phyloP scores from a whole-genome alignment of 2,113 vertebrate genomes.

The Lutjanus erythropterus region DNA sequence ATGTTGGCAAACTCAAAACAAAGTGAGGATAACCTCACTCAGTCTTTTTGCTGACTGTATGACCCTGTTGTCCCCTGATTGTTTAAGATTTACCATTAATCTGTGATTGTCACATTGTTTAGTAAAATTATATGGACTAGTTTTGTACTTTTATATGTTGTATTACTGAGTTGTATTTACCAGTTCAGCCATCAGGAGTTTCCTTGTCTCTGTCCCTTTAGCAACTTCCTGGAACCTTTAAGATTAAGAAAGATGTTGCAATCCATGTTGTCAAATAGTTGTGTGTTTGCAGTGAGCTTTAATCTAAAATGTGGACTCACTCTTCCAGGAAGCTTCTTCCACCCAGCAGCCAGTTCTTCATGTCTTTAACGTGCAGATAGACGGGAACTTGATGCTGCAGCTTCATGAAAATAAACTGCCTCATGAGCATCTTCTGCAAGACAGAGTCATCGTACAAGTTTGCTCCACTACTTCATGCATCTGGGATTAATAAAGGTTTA shows the following conservation, averaged over 20 bases:
- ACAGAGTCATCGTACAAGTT: neutral
- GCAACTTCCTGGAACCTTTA: slow-evolving; percentile 9
- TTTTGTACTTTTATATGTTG: neutral
- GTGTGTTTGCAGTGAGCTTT: neutral
- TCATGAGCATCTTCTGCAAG: slow-evolving; percentile 22
- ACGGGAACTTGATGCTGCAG: neutral
- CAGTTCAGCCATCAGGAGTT: slow-evolving; percentile 9
- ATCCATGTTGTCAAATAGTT: neutral
- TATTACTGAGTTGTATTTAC: neutral
- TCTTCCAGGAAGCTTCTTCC: slow-evolving; percentile 4
- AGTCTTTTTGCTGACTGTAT: too few species aligned
- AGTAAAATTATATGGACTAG: neutral
- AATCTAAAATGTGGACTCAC: neutral
- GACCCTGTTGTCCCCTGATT: too few species aligned
- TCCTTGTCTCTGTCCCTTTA: neutral
- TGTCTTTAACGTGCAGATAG: neutral
- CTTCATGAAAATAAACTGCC: slow-evolving; percentile 24
- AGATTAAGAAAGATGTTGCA: neutral
- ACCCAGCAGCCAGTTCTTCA: slow-evolving; percentile 1
- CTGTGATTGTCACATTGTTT: neutral
- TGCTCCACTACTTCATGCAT: neutral
- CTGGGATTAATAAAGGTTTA: too few species aligned
- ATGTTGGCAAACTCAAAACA: too few species aligned
- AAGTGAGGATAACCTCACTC: too few species aligned
- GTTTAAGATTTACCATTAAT: neutral